Evolutionary conservation across 2,797 vertebrate genomes (phyloP).

Genomic region (Mormyrus hasselquistii): DNA sequence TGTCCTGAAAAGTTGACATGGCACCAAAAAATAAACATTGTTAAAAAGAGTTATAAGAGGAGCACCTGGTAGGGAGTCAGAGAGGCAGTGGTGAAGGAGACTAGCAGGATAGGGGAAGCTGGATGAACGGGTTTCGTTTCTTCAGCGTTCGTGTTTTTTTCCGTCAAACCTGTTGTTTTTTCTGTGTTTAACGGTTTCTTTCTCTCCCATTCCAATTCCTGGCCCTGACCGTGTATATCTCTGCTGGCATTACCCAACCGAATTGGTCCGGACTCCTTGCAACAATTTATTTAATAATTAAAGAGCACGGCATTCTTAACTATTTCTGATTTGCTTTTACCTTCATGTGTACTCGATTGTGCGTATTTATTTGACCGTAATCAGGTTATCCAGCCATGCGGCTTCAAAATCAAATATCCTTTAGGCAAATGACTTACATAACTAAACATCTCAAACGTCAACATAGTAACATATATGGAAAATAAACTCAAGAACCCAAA

Average conservation of each 20-base stretch:
- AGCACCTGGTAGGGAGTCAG: neutral
- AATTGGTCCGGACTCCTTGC: neutral
- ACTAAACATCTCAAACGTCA: constrained; percentile 5
- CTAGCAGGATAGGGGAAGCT: constrained; percentile 12
- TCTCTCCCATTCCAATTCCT: neutral
- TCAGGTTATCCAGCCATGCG: neutral
- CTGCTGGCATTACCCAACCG: constrained; percentile 5
- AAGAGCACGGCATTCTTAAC: neutral
- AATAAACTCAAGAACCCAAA: constrained; percentile 11
- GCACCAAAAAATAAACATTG: constrained; percentile 1
- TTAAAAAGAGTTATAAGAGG: neutral
- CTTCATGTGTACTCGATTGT: neutral
- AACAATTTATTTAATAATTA: neutral
- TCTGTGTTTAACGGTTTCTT: neutral
- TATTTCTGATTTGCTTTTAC: neutral
- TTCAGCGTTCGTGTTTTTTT: constrained; percentile 19
- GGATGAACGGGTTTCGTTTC: constrained; percentile 21
- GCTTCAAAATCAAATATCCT: constrained; percentile 20
- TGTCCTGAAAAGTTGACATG: constrained; percentile 8
- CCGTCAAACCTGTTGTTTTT: constrained; percentile 21
- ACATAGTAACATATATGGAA: constrained; percentile 11
- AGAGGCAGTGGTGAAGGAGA: constrained; percentile 9
- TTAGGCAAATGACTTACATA: constrained; percentile 15
- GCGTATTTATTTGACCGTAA: neutral
- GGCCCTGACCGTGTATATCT: neutral